Evolutionary conservation across 2,113 vertebrate species (phyloP), one percentile per base, ranked within the genome.

Genomic region (Epinephelus fuscoguttatus): DNA sequence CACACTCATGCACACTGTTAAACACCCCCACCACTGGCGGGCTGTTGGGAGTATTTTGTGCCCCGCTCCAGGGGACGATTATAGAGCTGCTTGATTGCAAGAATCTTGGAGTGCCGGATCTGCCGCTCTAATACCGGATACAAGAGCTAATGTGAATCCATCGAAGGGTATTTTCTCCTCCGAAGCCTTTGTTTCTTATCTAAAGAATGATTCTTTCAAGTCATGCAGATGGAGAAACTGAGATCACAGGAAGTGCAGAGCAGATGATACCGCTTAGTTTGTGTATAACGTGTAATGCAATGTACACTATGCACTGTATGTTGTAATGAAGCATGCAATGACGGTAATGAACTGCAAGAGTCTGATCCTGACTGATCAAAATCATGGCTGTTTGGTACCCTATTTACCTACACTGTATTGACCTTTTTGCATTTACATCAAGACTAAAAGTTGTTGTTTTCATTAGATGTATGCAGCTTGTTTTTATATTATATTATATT

Each of bases 81-180:
- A 85, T 37, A 68, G 75, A 84, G 82, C 64, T 74, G 80, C 91
- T 89, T 92, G 88, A 92, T 92, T 93, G 84, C 88, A 67, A 68
- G 71, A 67, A 80, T 81, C 69, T 78, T 9, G 33, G 61, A 72
- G 71, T 40, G 57, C 87, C 82, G 86, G 88, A 90, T 86, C 80
- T 62, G 76, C 33, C 0, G 59, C 74, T 84, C 63, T 76, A 84
- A 80, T 63, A 77, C 74, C 74, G 74, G 85, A 89, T 79, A 82
- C 71, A 23, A 84, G 78, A 37, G 45, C 81, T 86, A 84, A 92
- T 89, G 87, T 42, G 68, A 86, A 91, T 88, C 81, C 47, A 84
- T 87, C 11, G 33, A 76, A 76, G 80, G 77, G 57, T 49, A 64
- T 80, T 87, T 88, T 88, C 81, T 78, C n/a, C 30, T 82, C 27